Evolutionary conservation across 2,797 vertebrate species (phyloP).

Genomic region (Fistularia tabacaria): DNA sequence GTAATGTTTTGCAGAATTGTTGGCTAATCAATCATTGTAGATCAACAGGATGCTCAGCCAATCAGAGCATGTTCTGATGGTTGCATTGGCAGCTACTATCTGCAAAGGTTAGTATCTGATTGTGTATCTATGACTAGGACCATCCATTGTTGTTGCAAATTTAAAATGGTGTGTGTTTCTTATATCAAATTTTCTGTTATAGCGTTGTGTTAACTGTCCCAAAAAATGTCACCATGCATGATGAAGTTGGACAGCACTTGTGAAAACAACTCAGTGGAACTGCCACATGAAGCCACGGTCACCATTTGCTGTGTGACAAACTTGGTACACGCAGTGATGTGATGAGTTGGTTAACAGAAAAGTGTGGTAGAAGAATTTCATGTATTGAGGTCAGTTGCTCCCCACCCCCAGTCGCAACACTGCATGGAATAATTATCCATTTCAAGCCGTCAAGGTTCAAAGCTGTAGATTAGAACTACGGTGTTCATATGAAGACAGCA

Average conservation of each 20-base stretch:
- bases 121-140: not conserved
- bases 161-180: not conserved
- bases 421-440: conserved; percentile 11
- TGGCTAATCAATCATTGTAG: too few relatives aligned
- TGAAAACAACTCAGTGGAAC: conserved; percentile 16
- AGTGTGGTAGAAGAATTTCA: conserved; percentile 65
- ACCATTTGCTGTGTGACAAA: conserved; percentile 48
- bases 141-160: not conserved
- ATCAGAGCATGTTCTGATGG: too few relatives aligned
- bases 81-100: too few relatives aligned
- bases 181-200: not conserved
- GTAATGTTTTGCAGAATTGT: too few relatives aligned
- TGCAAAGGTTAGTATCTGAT: too few relatives aligned
- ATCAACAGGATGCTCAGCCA: too few relatives aligned
- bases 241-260: conserved; percentile 15
- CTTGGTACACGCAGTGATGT: conserved; percentile 24
- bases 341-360: conserved; percentile 51
- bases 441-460: conserved; percentile 1
- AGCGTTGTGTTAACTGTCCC: too few relatives aligned
- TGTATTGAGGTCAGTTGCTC: conserved; percentile 73
- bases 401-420: conserved; percentile 31
- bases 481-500: not conserved
- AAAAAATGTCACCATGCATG: not conserved
- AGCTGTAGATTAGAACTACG: conserved; percentile 16
- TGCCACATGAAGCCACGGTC: conserved; percentile 26